phyloP scores from a whole-genome alignment of 2,888 invertebrate genomes.

The Latrodectus hesperus region DNA sequence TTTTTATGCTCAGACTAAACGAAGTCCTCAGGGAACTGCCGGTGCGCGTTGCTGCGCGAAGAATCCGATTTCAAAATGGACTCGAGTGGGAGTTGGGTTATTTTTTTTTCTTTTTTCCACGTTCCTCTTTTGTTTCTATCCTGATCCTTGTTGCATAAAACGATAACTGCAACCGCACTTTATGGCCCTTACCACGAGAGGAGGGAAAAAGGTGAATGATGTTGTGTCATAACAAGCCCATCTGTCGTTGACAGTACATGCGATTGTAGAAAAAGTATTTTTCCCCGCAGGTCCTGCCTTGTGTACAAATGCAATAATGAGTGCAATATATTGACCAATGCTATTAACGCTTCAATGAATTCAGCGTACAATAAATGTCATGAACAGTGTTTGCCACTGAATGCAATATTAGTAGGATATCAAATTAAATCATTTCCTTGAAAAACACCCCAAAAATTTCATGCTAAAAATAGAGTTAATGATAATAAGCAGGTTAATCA shows the following conservation, averaged over 20 bases:
- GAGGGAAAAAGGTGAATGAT: neutral
- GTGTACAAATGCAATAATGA: no score
- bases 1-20: neutral
- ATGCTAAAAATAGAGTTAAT: no score
- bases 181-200: neutral
- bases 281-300: no score
- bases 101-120: neutral
- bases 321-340: no score
- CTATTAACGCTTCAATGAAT: no score
- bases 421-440: no score
- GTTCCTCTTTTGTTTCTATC: conserved; percentile 1
- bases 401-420: no score
- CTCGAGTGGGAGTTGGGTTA: conserved; percentile 1
- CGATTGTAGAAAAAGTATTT: neutral
- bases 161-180: neutral
- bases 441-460: no score
- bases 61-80: conserved; percentile 59
- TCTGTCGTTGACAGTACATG: conserved; percentile 58
- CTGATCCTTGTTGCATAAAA: neutral
- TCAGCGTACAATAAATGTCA: no score
- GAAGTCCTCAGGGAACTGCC: conserved; percentile 20
- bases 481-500: no score
- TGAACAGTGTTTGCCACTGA: no score
- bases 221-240: conserved; percentile 43
- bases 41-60: conserved; percentile 36